Evolutionary conservation across 2,113 vertebrate species (phyloP).

Genomic region (Clarias batrachus): DNA sequence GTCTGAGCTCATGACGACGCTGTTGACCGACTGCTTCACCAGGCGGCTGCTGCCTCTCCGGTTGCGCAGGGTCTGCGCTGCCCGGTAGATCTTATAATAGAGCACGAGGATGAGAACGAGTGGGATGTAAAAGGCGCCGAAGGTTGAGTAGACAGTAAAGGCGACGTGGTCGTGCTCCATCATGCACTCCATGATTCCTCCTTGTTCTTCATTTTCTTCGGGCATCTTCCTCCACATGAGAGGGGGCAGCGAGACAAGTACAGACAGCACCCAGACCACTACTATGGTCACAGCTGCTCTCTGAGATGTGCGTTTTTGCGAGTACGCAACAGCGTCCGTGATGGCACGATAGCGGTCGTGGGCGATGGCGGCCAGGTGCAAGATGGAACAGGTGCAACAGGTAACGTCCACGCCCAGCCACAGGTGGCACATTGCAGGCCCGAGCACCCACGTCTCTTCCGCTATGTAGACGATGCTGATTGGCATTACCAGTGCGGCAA

Average conservation of each 20-base stretch:
- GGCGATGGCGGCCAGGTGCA: constrained; percentile 83
- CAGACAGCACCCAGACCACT: constrained; percentile 80
- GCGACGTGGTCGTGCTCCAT: constrained; percentile 83
- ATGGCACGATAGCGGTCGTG: constrained; percentile 83
- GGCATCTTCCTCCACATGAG: constrained; percentile 74
- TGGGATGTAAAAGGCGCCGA: constrained; percentile 86
- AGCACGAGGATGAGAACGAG: constrained; percentile 82
- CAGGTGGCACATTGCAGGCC: constrained; percentile 79
- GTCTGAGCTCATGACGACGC: constrained; percentile 70
- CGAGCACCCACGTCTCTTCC: constrained; percentile 83
- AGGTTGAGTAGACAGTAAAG: constrained; percentile 83
- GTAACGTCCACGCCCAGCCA: constrained; percentile 85
- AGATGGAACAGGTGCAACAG: constrained; percentile 84
- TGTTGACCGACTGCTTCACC: constrained; percentile 74
- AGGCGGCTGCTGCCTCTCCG: constrained; percentile 76
- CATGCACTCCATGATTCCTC: constrained; percentile 73
- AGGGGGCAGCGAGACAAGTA: constrained; percentile 82
- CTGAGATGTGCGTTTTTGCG: constrained; percentile 79
- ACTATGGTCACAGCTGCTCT: constrained; percentile 79
- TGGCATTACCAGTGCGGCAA: constrained; percentile 85
- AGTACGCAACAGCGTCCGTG: constrained; percentile 83
- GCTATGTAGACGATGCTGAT: constrained; percentile 84
- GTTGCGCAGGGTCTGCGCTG: constrained; percentile 79
- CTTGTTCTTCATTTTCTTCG: constrained; percentile 25
- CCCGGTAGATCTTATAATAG: constrained; percentile 86